Conservation (phyloP, 2,888 invertebrate species). For the Theretra japonica region DNA sequence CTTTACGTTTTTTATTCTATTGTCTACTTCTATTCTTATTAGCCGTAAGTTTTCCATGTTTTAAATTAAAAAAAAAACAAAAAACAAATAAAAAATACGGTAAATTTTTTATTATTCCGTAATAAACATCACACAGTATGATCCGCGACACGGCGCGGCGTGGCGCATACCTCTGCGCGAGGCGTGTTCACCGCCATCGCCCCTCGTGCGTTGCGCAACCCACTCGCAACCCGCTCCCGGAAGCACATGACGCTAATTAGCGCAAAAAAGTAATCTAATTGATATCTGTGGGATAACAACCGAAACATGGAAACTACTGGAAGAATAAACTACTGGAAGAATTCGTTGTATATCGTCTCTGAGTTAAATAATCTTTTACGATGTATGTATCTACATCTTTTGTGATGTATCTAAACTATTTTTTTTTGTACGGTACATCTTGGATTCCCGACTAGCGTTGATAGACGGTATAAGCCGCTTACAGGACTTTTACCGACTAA, state of each 20-base stretch:
- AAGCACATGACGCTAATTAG: conserved; percentile 32
- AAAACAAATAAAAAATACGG: no score
- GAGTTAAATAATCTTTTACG: no score
- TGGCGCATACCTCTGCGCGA: conserved; percentile 26
- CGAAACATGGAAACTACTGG: conserved; percentile 1
- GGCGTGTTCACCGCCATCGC: conserved; percentile 36
- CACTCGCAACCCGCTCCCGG: conserved; percentile 31
- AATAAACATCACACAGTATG: neutral
- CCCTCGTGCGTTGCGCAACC: conserved; percentile 36
- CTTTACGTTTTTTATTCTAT: no score
- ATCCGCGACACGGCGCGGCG: neutral
- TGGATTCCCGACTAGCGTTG: no score
- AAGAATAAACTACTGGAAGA: neutral
- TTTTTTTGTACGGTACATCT: no score
- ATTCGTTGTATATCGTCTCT: neutral
- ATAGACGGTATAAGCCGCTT: no score
- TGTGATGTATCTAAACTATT: no score
- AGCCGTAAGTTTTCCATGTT: no score
- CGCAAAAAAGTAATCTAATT: conserved; percentile 10
- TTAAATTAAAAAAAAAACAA: no score
- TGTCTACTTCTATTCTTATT: no score
- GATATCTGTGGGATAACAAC: neutral
- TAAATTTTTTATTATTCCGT: neutral
- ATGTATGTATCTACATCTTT: no score
- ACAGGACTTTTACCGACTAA: no score